A percentile compares a stretch with the other conserved stretches of the same genome.
These are phyloP conservation scores for Mantis religiosa DNA, from an alignment of 2,888 invertebrate genomes.

Conservation along the genomic window DNA sequence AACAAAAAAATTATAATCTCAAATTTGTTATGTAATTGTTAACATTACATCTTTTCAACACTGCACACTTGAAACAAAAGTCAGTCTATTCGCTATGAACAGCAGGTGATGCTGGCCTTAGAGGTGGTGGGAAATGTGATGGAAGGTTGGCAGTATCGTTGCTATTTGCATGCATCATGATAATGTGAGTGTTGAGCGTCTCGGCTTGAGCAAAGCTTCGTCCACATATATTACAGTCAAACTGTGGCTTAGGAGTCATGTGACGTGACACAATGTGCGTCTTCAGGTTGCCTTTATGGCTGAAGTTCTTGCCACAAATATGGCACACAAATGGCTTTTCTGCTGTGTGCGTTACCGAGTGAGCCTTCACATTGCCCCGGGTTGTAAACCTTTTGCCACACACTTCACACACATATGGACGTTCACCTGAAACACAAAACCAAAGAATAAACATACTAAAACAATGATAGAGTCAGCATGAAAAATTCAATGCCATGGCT, in stretches of 20 bases:
- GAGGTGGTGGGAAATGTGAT: neutral
- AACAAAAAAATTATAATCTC: neutral
- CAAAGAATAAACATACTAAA: too few species aligned
- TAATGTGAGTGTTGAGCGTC: neutral
- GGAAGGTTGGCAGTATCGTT: neutral
- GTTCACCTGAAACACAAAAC: neutral
- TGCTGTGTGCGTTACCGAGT: conserved; percentile 9
- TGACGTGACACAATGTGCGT: conserved; percentile 5
- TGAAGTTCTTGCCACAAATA: conserved; percentile 9
- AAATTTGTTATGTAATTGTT: neutral
- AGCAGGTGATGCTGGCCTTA: neutral
- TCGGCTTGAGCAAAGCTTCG: neutral
- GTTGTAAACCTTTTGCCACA: conserved; percentile 11
- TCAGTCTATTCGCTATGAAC: neutral
- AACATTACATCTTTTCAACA: neutral
- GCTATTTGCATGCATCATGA: neutral
- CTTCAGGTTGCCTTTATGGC: conserved; percentile 10
- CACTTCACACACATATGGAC: conserved; percentile 10
- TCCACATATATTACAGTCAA: conserved; percentile 6
- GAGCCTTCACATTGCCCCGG: conserved; percentile 8
- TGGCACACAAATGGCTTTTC: conserved; percentile 5
- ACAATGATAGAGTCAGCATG: too few species aligned
- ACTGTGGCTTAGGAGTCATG: neutral
- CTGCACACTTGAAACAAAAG: neutral
- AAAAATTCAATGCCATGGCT: too few species aligned